Evolutionary conservation across 2,888 invertebrate genomes (phyloP).

Genomic region (Lithosia quadra): DNA sequence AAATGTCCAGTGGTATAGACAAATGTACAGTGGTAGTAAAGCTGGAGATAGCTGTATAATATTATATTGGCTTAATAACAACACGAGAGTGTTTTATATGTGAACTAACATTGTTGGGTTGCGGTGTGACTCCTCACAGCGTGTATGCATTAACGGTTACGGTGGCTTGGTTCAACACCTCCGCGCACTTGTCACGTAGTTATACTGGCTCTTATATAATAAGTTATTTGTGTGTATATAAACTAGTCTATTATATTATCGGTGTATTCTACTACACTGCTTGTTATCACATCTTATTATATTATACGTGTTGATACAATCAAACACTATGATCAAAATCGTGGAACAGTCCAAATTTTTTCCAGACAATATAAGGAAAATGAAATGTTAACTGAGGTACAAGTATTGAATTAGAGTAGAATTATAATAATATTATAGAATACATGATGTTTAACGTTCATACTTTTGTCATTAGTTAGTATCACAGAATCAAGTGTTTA

Average conservation of each 20-base stretch:
- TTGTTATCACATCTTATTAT: conserved; percentile 53
- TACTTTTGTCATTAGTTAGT: conserved; percentile 54
- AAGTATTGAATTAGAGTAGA: conserved; percentile 67
- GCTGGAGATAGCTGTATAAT: conserved; percentile 40
- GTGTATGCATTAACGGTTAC: conserved; percentile 53
- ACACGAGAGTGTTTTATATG: conserved; percentile 38
- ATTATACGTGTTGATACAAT: conserved; percentile 58
- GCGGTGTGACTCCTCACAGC: conserved; percentile 38
- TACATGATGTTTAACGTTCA: conserved; percentile 56
- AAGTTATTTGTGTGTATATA: conserved; percentile 61
- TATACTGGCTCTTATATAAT: conserved; percentile 55
- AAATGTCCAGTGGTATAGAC: conserved; percentile 41
- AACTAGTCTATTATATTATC: conserved; percentile 63
- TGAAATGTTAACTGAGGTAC: conserved; percentile 69
- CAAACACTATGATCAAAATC: conserved; percentile 55
- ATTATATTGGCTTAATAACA: conserved; percentile 52
- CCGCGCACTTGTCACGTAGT: conserved; percentile 49
- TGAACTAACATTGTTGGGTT: conserved; percentile 50
- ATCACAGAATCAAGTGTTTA: conserved; percentile 44
- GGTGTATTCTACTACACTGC: conserved; percentile 58
- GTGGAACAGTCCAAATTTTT: conserved; percentile 55
- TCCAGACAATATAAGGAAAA: conserved; percentile 70
- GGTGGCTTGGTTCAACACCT: conserved; percentile 65
- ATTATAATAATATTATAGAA: conserved; percentile 56
- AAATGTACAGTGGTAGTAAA: conserved; percentile 45